Base-by-base conservation (phyloP, 1,140 invertebrate genomes). In the Ostrea edulis region DNA sequence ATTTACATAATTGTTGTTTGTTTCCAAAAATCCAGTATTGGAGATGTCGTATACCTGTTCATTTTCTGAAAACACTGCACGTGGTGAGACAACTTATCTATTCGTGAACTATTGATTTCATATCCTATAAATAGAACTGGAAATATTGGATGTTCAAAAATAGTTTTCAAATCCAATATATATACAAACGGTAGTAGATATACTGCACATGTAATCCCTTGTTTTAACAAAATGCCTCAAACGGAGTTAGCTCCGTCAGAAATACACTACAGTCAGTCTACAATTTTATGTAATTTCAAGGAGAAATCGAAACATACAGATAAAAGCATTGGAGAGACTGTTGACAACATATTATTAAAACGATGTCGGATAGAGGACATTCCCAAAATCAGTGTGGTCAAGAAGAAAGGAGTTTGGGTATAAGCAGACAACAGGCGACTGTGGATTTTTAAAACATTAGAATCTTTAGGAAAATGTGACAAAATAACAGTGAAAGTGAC, bases 391-490 rank as follows among this genome's bases (percentile, higher is more conserved):
- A 51, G 35, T 8, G 87, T 88, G 5, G 62, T n/a, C 0, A 52
- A 20, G 58, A 81, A 55, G 12, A 53, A 82, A 17, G 84, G 68
- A 52, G 11, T 81, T 9, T 88, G 83, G 83, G 71, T 85, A 8
- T 82, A 71, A 2, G 84, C 68, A 9, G 87, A 88, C 68, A 88
- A 88, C 25, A 85, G 87, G 53, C 51, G 87, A 82, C 58, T 88
- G 5, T 88, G 87, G 87, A 82, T 88, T 20, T 62, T 88, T 17
- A 81, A 82, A 53, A 52, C 81, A 20, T 53, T 81, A 22, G 68
- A 88, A 65, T 25, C 52, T 12, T 58, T 85, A 25, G 84, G 84
- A 44, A 17, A 65, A 8, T n/a, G 85, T 25, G 71, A 62, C 29
- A 65, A 7, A 25, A 58, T 86, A 29, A 22, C 17, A 20, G 87